Evolutionary conservation across 2,797 vertebrate genomes (phyloP).

Genomic region (Ataeniobius toweri): DNA sequence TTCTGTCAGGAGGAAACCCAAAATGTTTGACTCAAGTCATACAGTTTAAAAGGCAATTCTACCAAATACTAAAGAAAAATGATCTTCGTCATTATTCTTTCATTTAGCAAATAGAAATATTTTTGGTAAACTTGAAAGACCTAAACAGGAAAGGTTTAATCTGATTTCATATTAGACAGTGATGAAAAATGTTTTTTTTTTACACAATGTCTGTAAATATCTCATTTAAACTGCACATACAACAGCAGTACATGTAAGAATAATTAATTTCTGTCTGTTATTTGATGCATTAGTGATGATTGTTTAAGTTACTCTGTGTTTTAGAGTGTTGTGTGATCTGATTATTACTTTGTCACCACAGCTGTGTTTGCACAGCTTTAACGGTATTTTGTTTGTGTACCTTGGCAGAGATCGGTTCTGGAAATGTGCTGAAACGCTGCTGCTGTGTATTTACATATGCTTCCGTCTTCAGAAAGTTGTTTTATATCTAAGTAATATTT

Average conservation of each 20-base stretch:
- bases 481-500: constrained; percentile 23
- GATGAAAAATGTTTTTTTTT: not conserved
- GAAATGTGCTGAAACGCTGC: constrained; percentile 16
- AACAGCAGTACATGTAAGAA: not conserved
- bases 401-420: constrained; percentile 28
- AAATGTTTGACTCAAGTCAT: no score
- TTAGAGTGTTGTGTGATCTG: constrained; percentile 1
- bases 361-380: constrained; percentile 53
- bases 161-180: no score
- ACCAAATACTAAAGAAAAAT: not conserved
- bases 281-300: not conserved
- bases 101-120: not conserved
- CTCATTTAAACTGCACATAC: not conserved
- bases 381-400: constrained; percentile 32
- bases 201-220: not conserved
- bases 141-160: not conserved
- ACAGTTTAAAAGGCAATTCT: no score
- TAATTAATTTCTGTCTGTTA: not conserved
- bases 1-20: no score
- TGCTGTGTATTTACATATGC: constrained; percentile 13
- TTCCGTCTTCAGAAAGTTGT: constrained; percentile 3
- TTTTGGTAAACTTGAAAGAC: not conserved
- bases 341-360: constrained; percentile 37
- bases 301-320: not conserved
- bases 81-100: not conserved